Evolutionary conservation across 2,797 vertebrate genomes (phyloP), one percentile per base, ranked within the genome.

Genomic region (Poecilia gillii): DNA sequence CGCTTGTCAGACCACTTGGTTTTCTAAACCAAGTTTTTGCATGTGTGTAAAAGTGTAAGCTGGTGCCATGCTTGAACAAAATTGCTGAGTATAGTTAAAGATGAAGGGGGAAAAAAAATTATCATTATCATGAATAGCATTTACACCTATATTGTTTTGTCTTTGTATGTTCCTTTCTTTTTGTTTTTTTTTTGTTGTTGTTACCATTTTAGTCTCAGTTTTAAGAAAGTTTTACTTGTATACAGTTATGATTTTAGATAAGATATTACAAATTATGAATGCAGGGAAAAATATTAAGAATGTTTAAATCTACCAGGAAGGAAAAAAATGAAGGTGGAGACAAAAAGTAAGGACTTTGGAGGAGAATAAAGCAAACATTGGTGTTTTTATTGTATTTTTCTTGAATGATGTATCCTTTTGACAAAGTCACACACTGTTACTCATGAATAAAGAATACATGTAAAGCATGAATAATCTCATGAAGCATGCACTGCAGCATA

Each of bases 71-170:
- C 33, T 39, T 66, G 2, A 20, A 23, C 16, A 66, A 66, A 39
- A 39, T 39, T 33, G n/a, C 3, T 18, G 16, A 41, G 20, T 43
- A 41, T 1, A 70, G 41, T 43, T 39, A 39, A n/a, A 70, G 23
- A 43, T 0, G 6, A n/a, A 39, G 36, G 28, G 28, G 9, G 0
- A 1, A 3, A 12, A 25, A n/a, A 3, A 13, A 1, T n/a, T n/a
- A n/a, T 70, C 7, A n/a, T n/a, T 45, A 43, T 45, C 9, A 23
- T 51, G 20, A 23, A 20, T 16, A 70, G 12, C 25, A 45, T 45
- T 43, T 41, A 43, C 14, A 70, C 2, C 4, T 43, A 25, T 6
- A n/a, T 13, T 70, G 39, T 41, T 70, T 70, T 25, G 31, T 70
- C 20, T 41, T 68, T 41, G 33, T 13, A 12, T 66, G 36, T 20